Evolutionary conservation across 1,140 invertebrate species (phyloP), one percentile per base, ranked within the genome.

Genomic region (Drosophila nannoptera): DNA sequence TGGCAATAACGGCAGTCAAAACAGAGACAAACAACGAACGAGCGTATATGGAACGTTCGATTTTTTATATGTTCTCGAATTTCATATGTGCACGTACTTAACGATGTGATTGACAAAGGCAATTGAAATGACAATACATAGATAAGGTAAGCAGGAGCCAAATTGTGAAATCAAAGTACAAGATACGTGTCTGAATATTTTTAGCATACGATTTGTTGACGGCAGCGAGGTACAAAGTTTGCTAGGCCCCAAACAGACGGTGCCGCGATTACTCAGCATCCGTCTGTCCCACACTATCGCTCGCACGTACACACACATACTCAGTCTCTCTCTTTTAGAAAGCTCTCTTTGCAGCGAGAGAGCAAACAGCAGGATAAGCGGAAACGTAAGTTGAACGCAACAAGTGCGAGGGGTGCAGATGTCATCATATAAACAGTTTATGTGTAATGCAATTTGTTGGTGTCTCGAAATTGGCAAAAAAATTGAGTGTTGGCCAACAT

Each of bases 361-460:
- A 12, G 33, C 4, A 22, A 36, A 36, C 35, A 45, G 29, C 42
- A 6, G 9, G 33, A 48, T 7, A 64, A 46, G 56, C 50, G 68
- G 43, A 67, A 45, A 67, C 52, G 64, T 58, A 60, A 50, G 64
- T 67, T 59, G 52, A 76, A 73, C 68, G 32, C 73, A 73, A 80
- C 68, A 75, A 60, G 77, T 80, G 60, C 32, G 52, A 29, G 3
- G 14, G 14, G 7, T 5, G 7, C 4, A 12, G 59, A 33, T 49
- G 49, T 5, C 62, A 38, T 32, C 62, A 56, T 14, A 29, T 7
- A 4, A 49, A 14, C 45, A 50, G 50, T 36, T 52, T 52, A 5
- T 29, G 46, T 36, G 14, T 35, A 46, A 38, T 67, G 49, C 29
- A 58, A 58, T 65, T 65, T 65, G 12, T 42, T 31, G 1, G 40